Conservation (phyloP, 2,888 invertebrate species). For the Ecdyonurus torrentis region DNA sequence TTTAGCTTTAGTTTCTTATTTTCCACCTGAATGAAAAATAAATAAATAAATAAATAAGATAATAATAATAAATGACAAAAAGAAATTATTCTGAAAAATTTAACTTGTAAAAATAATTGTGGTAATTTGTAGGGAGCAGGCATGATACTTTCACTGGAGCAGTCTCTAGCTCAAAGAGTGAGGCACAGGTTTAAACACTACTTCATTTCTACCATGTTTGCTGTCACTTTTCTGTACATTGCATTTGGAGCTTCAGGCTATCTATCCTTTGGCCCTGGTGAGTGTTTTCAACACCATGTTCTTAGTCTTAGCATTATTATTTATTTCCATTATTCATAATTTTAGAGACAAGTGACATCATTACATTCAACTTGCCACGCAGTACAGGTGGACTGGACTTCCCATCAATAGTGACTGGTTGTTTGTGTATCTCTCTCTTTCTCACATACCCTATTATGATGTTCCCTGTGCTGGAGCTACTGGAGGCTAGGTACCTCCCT, state of each 20-base stretch:
- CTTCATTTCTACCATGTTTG: constrained; percentile 23
- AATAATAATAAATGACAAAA: no score
- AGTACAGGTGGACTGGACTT: constrained; percentile 22
- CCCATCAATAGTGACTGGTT: constrained; percentile 27
- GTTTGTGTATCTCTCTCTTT: constrained; percentile 27
- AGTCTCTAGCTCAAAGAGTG: constrained; percentile 22
- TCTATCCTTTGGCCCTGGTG: constrained; percentile 19
- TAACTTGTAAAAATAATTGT: no score
- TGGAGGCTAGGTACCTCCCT: constrained; percentile 12
- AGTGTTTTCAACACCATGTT: constrained; percentile 12
- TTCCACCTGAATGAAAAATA: no score
- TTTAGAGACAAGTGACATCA: constrained; percentile 26
- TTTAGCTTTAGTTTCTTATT: no score
- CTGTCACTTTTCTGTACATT: constrained; percentile 26
- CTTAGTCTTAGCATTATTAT: not conserved
- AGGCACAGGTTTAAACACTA: constrained; percentile 25
- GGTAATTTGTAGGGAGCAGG: constrained; percentile 31
- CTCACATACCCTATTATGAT: constrained; percentile 28
- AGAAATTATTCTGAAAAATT: no score
- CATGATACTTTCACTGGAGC: constrained; percentile 27
- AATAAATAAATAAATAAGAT: no score
- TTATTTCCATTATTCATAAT: no score
- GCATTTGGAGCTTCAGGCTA: constrained; percentile 28
- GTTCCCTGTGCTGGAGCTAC: constrained; percentile 16
- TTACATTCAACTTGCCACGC: constrained; percentile 27